Evolutionary conservation across 2,113 vertebrate species (phyloP).

Genomic region (Zosterops lateralis): DNA sequence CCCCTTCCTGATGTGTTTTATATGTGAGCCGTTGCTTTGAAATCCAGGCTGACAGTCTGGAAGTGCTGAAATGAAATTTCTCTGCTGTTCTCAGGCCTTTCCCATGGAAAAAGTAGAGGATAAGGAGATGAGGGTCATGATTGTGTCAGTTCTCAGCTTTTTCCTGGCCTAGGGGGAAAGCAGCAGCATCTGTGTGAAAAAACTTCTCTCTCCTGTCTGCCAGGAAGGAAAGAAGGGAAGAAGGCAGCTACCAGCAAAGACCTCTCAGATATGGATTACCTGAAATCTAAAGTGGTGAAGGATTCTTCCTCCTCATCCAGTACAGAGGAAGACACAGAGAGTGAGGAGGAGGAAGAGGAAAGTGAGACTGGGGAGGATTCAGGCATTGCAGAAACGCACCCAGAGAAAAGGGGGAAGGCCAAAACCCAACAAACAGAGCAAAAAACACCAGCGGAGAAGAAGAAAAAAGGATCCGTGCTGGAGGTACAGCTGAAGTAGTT

Average conservation of each 20-base stretch:
- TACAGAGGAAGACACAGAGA: constrained; percentile 33
- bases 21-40: accelerated
- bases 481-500: constrained; percentile 22
- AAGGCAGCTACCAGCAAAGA: constrained; percentile 64
- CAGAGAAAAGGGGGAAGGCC: neutral
- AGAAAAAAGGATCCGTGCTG: neutral
- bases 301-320: constrained; percentile 31
- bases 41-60: neutral
- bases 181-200: neutral
- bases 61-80: neutral
- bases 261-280: constrained; percentile 94
- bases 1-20: neutral
- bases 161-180: neutral
- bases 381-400: neutral
- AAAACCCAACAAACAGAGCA: neutral
- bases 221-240: constrained; percentile 24
- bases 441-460: neutral
- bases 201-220: neutral
- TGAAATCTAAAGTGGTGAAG: constrained; percentile 87
- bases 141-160: neutral
- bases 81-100: neutral
- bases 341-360: constrained; percentile 16
- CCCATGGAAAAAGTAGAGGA: neutral
- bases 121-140: neutral
- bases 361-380: constrained; percentile 8